A percentile compares a stretch with the other conserved stretches of the same genome.
phyloP scores from a whole-genome alignment of 2,113 vertebrate genomes.

The Arenaria interpres region DNA sequence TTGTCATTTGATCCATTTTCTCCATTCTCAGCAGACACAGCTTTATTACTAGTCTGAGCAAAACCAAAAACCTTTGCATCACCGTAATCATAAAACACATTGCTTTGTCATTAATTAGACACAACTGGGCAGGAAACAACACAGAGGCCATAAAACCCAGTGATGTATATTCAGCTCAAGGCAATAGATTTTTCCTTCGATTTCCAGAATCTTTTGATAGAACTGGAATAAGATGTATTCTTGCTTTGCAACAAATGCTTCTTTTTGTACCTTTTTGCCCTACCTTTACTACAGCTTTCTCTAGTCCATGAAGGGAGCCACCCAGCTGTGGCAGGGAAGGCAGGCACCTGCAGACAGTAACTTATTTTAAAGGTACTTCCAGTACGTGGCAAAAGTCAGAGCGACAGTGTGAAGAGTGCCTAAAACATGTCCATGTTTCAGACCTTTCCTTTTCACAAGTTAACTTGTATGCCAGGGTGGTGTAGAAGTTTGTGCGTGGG shows the following conservation, averaged over 20 bases:
- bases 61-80: conserved; percentile 37
- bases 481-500: background rate
- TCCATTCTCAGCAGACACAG: conserved; percentile 5
- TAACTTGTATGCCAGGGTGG: background rate
- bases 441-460: background rate
- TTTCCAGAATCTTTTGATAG: conserved; percentile 8
- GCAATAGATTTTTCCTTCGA: background rate
- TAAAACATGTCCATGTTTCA: background rate
- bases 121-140: conserved; percentile 48
- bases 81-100: conserved; percentile 55
- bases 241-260: background rate
- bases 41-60: conserved; percentile 40
- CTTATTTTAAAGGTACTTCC: background rate
- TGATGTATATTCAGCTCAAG: conserved; percentile 15
- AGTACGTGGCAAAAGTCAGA: background rate
- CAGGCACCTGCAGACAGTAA: background rate
- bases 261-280: background rate
- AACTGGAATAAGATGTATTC: background rate
- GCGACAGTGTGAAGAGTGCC: background rate
- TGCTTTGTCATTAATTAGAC: conserved; percentile 66
- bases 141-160: conserved; percentile 19
- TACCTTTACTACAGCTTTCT: background rate
- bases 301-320: background rate
- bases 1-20: conserved; percentile 16
- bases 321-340: background rate